phyloP scores from a whole-genome alignment of 2,797 vertebrate genomes.

The Arnoldichthys spilopterus region DNA sequence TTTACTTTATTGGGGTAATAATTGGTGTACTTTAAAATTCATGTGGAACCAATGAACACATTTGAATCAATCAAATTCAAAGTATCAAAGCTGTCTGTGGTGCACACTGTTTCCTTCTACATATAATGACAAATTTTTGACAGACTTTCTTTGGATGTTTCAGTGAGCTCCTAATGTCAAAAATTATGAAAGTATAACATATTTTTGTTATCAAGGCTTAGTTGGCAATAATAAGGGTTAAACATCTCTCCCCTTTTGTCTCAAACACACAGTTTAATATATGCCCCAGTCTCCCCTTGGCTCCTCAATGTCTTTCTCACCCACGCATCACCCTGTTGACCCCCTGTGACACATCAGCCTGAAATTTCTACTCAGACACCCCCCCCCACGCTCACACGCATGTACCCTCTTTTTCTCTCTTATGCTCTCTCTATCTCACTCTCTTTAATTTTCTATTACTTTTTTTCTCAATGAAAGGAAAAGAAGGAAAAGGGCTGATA shows the following conservation, averaged over 20 bases:
- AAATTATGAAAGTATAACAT: not conserved
- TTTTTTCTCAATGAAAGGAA: conserved; percentile 19
- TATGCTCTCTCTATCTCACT: not conserved
- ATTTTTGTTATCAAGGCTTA: not conserved
- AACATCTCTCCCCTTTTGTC: not conserved
- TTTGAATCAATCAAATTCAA: too few species aligned
- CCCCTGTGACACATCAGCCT: conserved; percentile 57
- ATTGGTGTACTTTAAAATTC: too few species aligned
- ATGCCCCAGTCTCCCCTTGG: conserved; percentile 8
- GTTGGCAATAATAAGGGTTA: not conserved
- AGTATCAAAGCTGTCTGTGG: too few species aligned
- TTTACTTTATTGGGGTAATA: too few species aligned
- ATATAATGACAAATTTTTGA: not conserved
- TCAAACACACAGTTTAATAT: not conserved
- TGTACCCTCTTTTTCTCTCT: too few species aligned
- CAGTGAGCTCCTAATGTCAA: not conserved
- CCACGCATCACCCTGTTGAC: conserved; percentile 25
- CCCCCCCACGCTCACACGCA: conserved; percentile 11
- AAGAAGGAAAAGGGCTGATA: conserved; percentile 34
- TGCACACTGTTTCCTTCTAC: not conserved
- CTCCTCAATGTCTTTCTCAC: conserved; percentile 24
- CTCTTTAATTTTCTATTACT: conserved; percentile 1
- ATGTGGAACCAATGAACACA: too few species aligned
- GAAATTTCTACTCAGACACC: conserved; percentile 47
- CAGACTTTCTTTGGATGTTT: not conserved